Conservation (phyloP, 2,888 invertebrate genomes). For the Lacanobia wlatinum region DNA sequence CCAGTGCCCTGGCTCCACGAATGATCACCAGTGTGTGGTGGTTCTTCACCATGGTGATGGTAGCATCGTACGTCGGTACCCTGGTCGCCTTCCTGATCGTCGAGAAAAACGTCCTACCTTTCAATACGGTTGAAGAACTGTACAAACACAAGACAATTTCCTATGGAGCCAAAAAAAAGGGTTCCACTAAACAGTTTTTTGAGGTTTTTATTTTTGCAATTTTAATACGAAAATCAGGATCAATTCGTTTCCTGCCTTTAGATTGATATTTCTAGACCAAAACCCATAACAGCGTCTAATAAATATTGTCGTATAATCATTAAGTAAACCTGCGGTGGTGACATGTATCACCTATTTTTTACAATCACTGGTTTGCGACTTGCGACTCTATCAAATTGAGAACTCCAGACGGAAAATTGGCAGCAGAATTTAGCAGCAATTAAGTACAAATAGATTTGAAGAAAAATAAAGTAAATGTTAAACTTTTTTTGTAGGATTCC, state of each 20-base stretch:
- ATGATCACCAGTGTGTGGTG: constrained; percentile 97
- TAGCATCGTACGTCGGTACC: constrained; percentile 97
- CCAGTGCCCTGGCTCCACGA: constrained; percentile 96
- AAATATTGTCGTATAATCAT: too few species aligned
- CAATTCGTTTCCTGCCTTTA: neutral
- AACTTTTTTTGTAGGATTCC: constrained; percentile 90
- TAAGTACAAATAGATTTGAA: neutral
- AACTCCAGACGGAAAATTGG: neutral
- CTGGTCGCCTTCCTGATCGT: constrained; percentile 97
- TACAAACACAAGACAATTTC: constrained; percentile 94
- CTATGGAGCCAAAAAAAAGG: constrained; percentile 95
- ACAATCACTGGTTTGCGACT: too few species aligned
- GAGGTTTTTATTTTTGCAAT: constrained; percentile 88
- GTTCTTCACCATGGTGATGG: constrained; percentile 97
- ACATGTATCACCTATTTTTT: too few species aligned
- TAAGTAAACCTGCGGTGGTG: too few species aligned
- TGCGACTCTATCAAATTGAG: neutral
- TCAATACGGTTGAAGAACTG: constrained; percentile 95
- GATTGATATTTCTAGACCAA: neutral
- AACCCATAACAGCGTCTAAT: neutral
- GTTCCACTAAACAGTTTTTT: constrained; percentile 97
- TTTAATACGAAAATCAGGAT: neutral
- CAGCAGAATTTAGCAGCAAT: too few species aligned
- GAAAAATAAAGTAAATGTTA: neutral
- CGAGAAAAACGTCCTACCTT: constrained; percentile 93